These are phyloP conservation scores for Hyles lineata DNA, from an alignment of 2,888 invertebrate genomes.

Conservation along the genomic window DNA sequence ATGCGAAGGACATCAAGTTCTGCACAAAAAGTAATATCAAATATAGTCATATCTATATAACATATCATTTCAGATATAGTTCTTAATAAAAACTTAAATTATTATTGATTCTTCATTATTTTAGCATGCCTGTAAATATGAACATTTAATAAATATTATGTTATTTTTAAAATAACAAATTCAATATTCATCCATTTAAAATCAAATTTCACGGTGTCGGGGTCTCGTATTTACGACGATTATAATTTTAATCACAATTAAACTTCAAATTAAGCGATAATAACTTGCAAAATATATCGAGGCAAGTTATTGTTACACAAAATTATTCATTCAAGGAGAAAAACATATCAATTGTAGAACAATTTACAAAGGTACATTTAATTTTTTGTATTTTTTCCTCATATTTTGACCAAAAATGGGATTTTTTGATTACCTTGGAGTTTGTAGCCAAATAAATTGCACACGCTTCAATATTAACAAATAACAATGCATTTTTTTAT, in stretches of 20 bases:
- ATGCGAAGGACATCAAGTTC: not conserved
- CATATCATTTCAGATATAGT: not conserved
- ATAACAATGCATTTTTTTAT: not conserved
- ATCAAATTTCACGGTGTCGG: not conserved
- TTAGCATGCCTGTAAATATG: not conserved
- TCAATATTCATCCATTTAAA: not conserved
- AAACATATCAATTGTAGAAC: not conserved
- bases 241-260: constrained; percentile 3
- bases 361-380: not conserved
- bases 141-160: not conserved
- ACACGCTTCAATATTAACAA: not conserved
- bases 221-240: not conserved
- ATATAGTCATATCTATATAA: not conserved
- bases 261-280: not conserved
- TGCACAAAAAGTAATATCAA: too few relatives aligned
- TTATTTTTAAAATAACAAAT: constrained; percentile 1
- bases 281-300: not conserved
- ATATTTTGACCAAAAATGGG: not conserved
- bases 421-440: not conserved
- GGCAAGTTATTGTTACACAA: not conserved
- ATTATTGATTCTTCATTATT: not conserved
- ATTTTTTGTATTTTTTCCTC: not conserved
- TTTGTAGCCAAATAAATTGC: not conserved
- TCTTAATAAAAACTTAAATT: constrained; percentile 1
- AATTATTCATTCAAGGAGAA: not conserved